Evolutionary conservation across 1,140 invertebrate genomes (phyloP).

Genomic region (Pentalonia nigronervosa): DNA sequence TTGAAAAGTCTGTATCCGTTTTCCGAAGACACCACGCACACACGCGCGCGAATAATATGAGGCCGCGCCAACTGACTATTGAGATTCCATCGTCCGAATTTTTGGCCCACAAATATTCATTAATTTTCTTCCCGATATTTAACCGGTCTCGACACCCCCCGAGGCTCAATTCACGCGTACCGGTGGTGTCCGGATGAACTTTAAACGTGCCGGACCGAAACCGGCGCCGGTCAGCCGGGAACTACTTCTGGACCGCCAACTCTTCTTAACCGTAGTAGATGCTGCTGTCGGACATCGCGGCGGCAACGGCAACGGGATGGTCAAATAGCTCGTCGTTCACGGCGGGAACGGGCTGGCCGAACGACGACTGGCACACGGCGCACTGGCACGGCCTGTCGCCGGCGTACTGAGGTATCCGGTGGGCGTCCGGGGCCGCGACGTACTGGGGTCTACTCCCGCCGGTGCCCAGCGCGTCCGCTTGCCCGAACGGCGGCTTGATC

Average conservation of each 20-base stretch:
- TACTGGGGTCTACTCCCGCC: too few relatives aligned
- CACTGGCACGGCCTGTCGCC: not conserved
- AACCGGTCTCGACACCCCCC: too few relatives aligned
- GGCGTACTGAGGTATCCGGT: not conserved
- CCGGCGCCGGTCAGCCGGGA: too few relatives aligned
- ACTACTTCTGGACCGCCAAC: not conserved
- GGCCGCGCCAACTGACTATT: too few relatives aligned
- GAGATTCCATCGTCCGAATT: too few relatives aligned
- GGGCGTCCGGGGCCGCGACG: not conserved
- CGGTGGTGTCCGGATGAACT: not conserved
- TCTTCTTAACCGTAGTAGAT: not conserved
- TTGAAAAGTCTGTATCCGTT: not conserved
- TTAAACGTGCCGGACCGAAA: not conserved
- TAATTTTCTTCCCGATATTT: too few relatives aligned
- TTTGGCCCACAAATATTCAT: too few relatives aligned
- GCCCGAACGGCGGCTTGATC: constrained; percentile 74
- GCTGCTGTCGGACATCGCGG: not conserved
- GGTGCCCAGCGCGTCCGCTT: not conserved
- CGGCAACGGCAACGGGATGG: not conserved
- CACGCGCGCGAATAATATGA: too few relatives aligned
- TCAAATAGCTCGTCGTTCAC: not conserved
- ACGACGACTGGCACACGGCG: not conserved
- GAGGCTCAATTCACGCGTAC: too few relatives aligned
- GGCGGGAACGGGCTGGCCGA: not conserved
- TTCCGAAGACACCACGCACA: too few relatives aligned